Percentiles rank a stretch among this genome's conserved stretches.
Evolutionary conservation across 2,797 vertebrate species (phyloP).

Genomic region (Sparidentex hasta): DNA sequence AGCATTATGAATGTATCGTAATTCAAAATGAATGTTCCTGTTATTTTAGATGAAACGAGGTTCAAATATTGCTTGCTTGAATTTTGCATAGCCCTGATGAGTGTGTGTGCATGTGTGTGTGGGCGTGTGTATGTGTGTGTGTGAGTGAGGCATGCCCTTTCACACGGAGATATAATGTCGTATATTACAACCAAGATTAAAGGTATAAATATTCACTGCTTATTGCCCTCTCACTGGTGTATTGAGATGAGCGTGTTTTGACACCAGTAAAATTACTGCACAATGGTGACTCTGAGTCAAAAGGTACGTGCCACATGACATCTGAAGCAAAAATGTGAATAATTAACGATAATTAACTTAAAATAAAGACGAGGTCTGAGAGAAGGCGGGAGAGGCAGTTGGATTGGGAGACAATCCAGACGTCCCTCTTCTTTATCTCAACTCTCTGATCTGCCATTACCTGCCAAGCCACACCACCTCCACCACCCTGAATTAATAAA

Average conservation of each 20-base stretch:
- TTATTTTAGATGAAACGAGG: conserved; percentile 36
- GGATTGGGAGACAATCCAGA: conserved; percentile 52
- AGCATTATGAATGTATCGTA: too few species aligned
- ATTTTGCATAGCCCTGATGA: conserved; percentile 14
- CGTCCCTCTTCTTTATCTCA: conserved; percentile 60
- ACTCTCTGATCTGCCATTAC: conserved; percentile 78
- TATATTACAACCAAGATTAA: conserved; percentile 68
- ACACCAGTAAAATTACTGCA: conserved; percentile 48
- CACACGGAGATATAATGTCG: conserved; percentile 44
- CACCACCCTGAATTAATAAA: conserved; percentile 83
- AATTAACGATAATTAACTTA: conserved; percentile 70
- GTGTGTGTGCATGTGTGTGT: conserved; percentile 9
- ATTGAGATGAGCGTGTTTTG: conserved; percentile 68
- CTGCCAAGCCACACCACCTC: conserved; percentile 59
- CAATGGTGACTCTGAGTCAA: conserved; percentile 41
- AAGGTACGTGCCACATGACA: conserved; percentile 46
- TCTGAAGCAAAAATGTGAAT: conserved; percentile 61
- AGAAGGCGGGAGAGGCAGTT: conserved; percentile 44
- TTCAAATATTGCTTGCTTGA: conserved; percentile 35
- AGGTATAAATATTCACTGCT: conserved; percentile 72
- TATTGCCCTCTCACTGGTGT: conserved; percentile 60
- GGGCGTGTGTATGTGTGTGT: conserved; percentile 17
- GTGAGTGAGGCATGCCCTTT: conserved; percentile 38
- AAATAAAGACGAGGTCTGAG: conserved; percentile 45
- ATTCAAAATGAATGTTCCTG: too few species aligned